phyloP scores from a whole-genome alignment of 2,113 vertebrate species.

The Malurus alboscapulatus region DNA sequence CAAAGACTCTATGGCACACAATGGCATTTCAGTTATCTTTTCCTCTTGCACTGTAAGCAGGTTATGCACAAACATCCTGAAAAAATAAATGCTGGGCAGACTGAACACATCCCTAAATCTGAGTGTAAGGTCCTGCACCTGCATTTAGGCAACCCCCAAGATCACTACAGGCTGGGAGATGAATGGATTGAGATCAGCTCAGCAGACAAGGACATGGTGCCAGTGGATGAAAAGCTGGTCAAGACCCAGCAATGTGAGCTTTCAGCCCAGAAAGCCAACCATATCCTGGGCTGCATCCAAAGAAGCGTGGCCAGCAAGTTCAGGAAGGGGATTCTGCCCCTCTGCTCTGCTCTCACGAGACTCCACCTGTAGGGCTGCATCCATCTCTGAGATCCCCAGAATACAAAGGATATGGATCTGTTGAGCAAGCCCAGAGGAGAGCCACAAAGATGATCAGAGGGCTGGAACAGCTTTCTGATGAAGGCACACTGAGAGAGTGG shows the following conservation, averaged over 20 bases:
- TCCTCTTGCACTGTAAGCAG: not conserved
- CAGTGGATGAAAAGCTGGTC: not conserved
- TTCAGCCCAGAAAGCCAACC: not conserved
- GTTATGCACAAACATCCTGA: not conserved
- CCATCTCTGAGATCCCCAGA: not conserved
- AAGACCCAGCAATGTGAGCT: accelerated
- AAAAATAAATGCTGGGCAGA: not conserved
- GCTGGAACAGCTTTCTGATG: not conserved
- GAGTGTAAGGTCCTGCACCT: not conserved
- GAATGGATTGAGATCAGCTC: not conserved
- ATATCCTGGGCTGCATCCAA: not conserved
- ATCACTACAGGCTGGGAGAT: not conserved
- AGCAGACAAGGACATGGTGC: not conserved
- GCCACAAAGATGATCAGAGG: not conserved
- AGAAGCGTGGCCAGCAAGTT: not conserved
- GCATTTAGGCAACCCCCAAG: not conserved
- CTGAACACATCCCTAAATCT: not conserved
- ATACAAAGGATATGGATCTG: not conserved
- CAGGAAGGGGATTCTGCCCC: not conserved
- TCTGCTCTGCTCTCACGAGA: not conserved
- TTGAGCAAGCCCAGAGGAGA: not conserved
- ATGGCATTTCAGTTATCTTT: not conserved
- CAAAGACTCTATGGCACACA: not conserved
- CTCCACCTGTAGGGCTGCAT: not conserved
- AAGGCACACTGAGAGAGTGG: not conserved